Percentiles rank a stretch among this genome's conserved stretches.
These are phyloP conservation scores for Hirundo rustica DNA, from an alignment of 2,797 vertebrate species.

Conservation along the genomic window DNA sequence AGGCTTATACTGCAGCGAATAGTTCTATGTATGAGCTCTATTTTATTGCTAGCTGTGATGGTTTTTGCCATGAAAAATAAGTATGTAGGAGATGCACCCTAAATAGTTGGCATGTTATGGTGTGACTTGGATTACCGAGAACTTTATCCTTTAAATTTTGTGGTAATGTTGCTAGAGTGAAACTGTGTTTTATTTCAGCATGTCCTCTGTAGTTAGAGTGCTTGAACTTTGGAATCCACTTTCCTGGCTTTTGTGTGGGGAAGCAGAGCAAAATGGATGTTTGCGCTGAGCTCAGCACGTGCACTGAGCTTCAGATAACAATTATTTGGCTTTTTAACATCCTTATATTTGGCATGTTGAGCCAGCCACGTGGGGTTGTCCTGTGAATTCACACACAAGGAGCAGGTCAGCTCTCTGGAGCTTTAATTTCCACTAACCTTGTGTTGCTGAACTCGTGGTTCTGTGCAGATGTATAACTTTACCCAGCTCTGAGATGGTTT, in stretches of 20 bases:
- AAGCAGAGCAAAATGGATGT: conserved; percentile 36
- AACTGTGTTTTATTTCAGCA: neutral
- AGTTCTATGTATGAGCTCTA: neutral
- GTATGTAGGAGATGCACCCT: neutral
- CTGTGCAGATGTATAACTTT: neutral
- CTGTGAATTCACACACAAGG: rapidly evolving
- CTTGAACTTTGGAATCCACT: conserved; percentile 62
- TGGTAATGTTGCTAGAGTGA: neutral
- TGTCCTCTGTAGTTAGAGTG: conserved; percentile 12
- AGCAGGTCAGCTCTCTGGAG: neutral
- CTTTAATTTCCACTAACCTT: neutral
- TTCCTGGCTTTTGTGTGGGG: neutral
- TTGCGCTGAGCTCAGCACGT: conserved; percentile 5
- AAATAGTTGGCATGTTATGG: neutral
- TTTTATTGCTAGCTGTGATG: neutral
- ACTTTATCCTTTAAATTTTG: neutral
- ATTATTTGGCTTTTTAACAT: conserved; percentile 28
- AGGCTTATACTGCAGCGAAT: neutral
- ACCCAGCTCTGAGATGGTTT: neutral
- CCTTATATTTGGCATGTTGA: neutral
- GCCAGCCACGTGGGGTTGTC: neutral
- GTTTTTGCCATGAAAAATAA: neutral
- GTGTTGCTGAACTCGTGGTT: neutral
- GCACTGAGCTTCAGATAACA: neutral
- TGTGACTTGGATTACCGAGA: neutral